Percentiles rank a stretch among this genome's conserved stretches.
phyloP scores from a whole-genome alignment of 2,797 vertebrate species.

The Peromyscus attwateri region DNA sequence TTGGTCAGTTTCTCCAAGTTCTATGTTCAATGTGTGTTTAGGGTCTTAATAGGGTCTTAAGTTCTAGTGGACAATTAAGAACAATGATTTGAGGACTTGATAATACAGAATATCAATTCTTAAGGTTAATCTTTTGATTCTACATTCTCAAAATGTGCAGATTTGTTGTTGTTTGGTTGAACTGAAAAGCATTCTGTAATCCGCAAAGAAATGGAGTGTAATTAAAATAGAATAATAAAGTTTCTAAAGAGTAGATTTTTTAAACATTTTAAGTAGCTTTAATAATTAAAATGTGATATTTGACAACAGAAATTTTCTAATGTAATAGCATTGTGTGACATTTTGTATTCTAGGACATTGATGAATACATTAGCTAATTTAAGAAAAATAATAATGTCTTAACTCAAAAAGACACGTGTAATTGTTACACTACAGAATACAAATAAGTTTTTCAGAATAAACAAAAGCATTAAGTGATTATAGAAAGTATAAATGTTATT shows the following conservation, averaged over 20 bases:
- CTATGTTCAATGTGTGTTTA: not conserved
- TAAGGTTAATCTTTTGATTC: not conserved
- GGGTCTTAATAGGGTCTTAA: not conserved
- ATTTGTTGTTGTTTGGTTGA: not conserved
- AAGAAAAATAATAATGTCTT: not conserved
- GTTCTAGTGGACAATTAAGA: not conserved
- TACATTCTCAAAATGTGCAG: not conserved
- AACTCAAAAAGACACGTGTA: not conserved
- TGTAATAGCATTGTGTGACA: not conserved
- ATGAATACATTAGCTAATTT: not conserved
- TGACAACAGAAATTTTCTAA: not conserved
- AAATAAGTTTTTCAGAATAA: not conserved
- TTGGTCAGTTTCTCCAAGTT: not conserved
- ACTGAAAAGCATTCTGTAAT: not conserved
- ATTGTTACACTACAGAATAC: not conserved
- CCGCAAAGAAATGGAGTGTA: not conserved
- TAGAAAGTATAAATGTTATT: not conserved
- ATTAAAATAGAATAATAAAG: not conserved
- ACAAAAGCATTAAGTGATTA: not conserved
- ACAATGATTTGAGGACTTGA: not conserved
- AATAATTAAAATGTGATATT: not conserved
- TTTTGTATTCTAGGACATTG: not conserved
- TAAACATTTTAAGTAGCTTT: not conserved
- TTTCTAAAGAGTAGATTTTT: not conserved
- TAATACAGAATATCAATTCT: not conserved